These are phyloP conservation scores for Mionectes macconnelli DNA, from an alignment of 2,113 vertebrate species.

Conservation along the genomic window DNA sequence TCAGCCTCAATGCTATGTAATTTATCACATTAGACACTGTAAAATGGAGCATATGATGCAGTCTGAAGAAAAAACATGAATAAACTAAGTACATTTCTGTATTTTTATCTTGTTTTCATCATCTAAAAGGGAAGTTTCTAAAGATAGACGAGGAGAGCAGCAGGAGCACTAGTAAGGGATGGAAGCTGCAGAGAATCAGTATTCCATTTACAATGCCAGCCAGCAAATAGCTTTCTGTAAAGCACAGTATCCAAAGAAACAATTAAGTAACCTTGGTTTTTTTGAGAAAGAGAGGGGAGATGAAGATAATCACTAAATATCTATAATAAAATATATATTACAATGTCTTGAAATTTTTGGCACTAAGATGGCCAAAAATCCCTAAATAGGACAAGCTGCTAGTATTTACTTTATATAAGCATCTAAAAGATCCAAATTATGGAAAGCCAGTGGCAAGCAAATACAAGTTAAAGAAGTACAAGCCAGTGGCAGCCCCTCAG, in stretches of 20 bases:
- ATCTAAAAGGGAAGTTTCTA: constrained; percentile 25
- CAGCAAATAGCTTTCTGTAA: constrained; percentile 15
- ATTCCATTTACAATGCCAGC: background rate
- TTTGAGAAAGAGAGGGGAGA: background rate
- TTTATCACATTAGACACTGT: background rate
- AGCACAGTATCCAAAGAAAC: constrained; percentile 1
- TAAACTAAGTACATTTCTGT: constrained; percentile 6
- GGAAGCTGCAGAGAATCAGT: constrained; percentile 40
- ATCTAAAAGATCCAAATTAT: background rate
- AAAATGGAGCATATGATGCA: background rate
- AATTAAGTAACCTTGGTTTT: background rate
- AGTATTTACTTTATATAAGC: background rate
- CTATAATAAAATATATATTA: background rate
- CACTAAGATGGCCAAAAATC: background rate
- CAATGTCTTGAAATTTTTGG: background rate
- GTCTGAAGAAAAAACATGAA: constrained; percentile 13
- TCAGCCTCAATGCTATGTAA: background rate
- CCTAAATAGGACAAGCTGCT: background rate
- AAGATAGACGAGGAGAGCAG: constrained; percentile 32
- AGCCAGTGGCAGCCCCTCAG: background rate
- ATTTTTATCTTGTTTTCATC: background rate
- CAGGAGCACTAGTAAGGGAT: constrained; percentile 19
- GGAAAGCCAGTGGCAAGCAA: background rate
- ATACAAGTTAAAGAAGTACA: background rate
- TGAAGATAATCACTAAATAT: background rate